These are phyloP conservation scores for Hyposoter didymator DNA, from an alignment of 2,888 invertebrate species.

Conservation along the genomic window DNA sequence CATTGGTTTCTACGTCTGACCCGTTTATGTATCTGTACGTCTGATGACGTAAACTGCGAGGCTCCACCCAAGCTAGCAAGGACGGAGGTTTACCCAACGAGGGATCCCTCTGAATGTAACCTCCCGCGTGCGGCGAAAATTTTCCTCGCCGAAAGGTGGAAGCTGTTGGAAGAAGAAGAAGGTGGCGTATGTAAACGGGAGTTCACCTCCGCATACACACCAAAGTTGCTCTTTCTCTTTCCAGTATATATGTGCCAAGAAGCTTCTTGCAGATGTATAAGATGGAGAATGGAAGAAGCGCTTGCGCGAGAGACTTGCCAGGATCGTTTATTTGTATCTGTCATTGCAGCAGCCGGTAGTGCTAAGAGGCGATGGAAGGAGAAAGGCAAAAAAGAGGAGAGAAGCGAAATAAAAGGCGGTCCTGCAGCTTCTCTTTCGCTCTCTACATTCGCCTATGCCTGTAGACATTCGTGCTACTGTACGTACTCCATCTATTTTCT, in stretches of 20 bases:
- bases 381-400: conserved; percentile 51
- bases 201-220: conserved; percentile 29
- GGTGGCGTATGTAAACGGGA: conserved; percentile 63
- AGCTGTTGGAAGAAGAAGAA: conserved; percentile 64
- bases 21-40: conserved; percentile 80
- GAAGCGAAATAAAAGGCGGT: conserved; percentile 53
- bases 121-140: conserved; percentile 35
- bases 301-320: conserved; percentile 79
- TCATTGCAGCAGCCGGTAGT: conserved; percentile 80
- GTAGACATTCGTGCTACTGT: conserved; percentile 21
- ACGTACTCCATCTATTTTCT: conserved; percentile 45
- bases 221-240: conserved; percentile 27
- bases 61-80: conserved; percentile 81
- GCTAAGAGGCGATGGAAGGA: conserved; percentile 70
- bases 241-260: conserved; percentile 31
- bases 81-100: conserved; percentile 53
- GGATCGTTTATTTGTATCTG: conserved; percentile 84
- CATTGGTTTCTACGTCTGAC: conserved; percentile 83
- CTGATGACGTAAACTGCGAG: conserved; percentile 81
- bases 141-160: conserved; percentile 61
- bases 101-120: conserved; percentile 36
- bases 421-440: conserved; percentile 55
- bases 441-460: background rate
- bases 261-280: conserved; percentile 46
- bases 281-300: conserved; percentile 73